phyloP scores from a whole-genome alignment of 2,113 vertebrate species.

The Archocentrus centrarchus region DNA sequence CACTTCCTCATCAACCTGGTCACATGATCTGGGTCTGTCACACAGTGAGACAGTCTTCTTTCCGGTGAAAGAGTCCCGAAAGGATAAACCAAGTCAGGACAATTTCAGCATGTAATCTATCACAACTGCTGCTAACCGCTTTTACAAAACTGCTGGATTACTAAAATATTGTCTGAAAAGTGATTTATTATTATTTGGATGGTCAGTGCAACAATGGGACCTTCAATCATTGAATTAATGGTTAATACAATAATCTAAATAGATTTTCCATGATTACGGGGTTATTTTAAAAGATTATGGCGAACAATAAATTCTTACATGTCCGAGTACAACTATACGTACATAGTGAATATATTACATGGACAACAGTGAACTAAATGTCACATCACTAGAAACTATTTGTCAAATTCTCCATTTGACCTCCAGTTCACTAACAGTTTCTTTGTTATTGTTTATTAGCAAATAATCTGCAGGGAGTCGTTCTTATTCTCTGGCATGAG shows the following conservation, averaged over 20 bases:
- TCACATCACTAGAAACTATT: not conserved
- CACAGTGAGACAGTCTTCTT: constrained; percentile 20
- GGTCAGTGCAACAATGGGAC: not conserved
- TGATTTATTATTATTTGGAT: not conserved
- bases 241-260: not conserved
- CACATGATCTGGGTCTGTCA: constrained; percentile 69
- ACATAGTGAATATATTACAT: not conserved
- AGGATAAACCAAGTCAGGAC: constrained; percentile 24
- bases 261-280: not conserved
- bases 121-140: not conserved
- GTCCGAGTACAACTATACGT: not conserved
- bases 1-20: constrained; percentile 71
- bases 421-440: constrained; percentile 10
- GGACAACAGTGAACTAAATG: not conserved
- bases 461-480: constrained; percentile 42
- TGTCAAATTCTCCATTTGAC: constrained; percentile 16
- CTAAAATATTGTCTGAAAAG: not conserved
- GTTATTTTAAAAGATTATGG: not conserved
- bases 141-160: not conserved
- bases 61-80: constrained; percentile 27
- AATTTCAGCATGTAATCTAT: not conserved
- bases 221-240: not conserved
- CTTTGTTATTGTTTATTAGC: constrained; percentile 24
- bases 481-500: constrained; percentile 58
- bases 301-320: not conserved